Evolutionary conservation across 1,140 invertebrate genomes (phyloP), one percentile per base, ranked within the genome.

Genomic region (Diabrotica virgifera): DNA sequence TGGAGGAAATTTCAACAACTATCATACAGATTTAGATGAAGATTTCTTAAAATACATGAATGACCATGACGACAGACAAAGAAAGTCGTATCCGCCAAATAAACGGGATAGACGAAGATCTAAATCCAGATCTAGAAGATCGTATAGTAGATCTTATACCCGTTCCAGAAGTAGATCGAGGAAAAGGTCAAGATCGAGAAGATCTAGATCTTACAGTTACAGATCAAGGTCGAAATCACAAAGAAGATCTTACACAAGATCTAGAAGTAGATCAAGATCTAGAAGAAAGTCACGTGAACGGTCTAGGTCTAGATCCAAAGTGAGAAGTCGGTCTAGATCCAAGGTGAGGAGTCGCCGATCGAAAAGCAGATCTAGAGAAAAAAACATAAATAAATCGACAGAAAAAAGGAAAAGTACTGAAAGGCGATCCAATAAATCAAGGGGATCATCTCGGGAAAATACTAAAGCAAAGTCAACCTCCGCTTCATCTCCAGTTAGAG

Each of bases 41-140:
- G 70, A 77, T 55, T 78, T 84, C 68, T 80, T 82, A 64, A 83
- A 80, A 66, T 83, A 64, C 74, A 77, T 58, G 73, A 78, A 69
- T 59, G 76, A 64, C 72, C 70, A 64, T 74, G 78, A 79, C 68
- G 76, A 77, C 58, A 73, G 79, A 67, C 11, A 12, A 36, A 24
- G 59, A 7, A 54, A 56, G n/a, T 62, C 62, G 0, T 66, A 66
- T 37, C 59, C 60, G 8, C 64, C 65, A 36, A 56, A 59, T 35
- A 64, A 60, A 40, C 36, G 9, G 5, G 65, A 52, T 52, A 13
- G 40, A 53, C 62, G 53, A 40, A 50, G 52, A 12, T 10, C 40
- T 10, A 46, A 54, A 36, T 62, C 59, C 11, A 14, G 65, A 11
- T 66, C 40, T 5, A 52, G 62, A 37, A 60, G 59, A 50, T 59